Evolutionary conservation across 1,140 invertebrate genomes (phyloP).

Genomic region (Tenebrio molitor): DNA sequence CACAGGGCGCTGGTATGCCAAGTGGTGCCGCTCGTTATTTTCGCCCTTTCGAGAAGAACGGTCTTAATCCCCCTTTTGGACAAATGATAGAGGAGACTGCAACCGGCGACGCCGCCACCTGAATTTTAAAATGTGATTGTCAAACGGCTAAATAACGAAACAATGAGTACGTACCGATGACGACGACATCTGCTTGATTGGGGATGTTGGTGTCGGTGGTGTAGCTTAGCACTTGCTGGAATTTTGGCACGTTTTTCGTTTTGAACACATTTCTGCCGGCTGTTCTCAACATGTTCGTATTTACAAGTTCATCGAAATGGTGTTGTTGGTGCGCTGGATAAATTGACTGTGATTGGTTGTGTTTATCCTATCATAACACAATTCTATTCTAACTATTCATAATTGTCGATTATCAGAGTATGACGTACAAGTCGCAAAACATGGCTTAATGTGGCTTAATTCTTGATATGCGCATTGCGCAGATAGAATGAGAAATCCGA

Average conservation of each 20-base stretch:
- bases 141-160: slow-evolving; percentile 28
- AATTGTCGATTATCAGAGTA: slow-evolving; percentile 23
- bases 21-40: slow-evolving; percentile 88
- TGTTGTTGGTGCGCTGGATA: slow-evolving; percentile 25
- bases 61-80: slow-evolving; percentile 83
- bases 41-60: slow-evolving; percentile 83
- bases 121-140: slow-evolving; percentile 43
- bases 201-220: slow-evolving; percentile 55
- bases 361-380: slow-evolving; percentile 42
- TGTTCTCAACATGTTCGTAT: slow-evolving; percentile 40
- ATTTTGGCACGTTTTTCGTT: slow-evolving; percentile 38
- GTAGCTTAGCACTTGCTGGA: slow-evolving; percentile 25
- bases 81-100: slow-evolving; percentile 88
- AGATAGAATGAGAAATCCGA: too few species aligned
- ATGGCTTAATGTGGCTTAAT: too few species aligned
- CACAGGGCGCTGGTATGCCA: slow-evolving; percentile 89
- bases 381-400: slow-evolving; percentile 40
- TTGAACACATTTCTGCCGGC: slow-evolving; percentile 4
- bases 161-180: slow-evolving; percentile 65
- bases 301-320: slow-evolving; percentile 27
- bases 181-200: slow-evolving; percentile 63
- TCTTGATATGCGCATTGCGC: too few species aligned
- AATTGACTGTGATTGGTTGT: slow-evolving; percentile 33
- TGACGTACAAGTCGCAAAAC: too few species aligned
- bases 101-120: slow-evolving; percentile 91